phyloP scores from a whole-genome alignment of 2,888 invertebrate genomes.

The Atethmia centrago region DNA sequence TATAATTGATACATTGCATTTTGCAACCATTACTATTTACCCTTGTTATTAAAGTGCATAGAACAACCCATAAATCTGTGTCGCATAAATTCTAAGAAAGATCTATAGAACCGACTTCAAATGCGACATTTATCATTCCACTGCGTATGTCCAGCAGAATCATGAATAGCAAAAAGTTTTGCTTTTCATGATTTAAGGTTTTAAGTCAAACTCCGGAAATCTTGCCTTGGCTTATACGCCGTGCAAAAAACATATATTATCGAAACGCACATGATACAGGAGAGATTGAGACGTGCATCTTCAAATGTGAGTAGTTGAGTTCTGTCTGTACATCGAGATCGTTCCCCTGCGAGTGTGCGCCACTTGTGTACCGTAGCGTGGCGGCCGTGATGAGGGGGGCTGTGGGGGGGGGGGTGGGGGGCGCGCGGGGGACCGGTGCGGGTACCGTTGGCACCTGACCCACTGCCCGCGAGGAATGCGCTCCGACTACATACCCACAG shows the following conservation, averaged over 20 bases:
- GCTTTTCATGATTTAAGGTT: not conserved
- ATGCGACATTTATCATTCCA: not conserved
- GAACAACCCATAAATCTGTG: not conserved
- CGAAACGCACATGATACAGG: not conserved
- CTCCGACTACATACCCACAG: conserved; percentile 51
- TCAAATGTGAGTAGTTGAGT: not conserved
- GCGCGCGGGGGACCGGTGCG: conserved; percentile 72
- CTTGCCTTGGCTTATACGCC: no score
- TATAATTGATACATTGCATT: not conserved
- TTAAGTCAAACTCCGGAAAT: not conserved
- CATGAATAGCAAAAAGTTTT: not conserved
- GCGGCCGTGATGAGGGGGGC: conserved; percentile 7
- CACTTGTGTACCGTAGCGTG: conserved; percentile 60
- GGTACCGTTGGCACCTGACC: conserved; percentile 81
- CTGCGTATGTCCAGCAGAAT: not conserved
- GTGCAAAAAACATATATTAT: not conserved
- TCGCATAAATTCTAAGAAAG: not conserved
- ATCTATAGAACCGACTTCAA: not conserved
- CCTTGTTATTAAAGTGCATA: not conserved
- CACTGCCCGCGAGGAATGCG: conserved; percentile 73
- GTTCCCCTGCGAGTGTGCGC: conserved; percentile 23
- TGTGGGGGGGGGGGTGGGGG: conserved; percentile 24
- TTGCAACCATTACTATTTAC: not conserved
- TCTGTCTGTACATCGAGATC: conserved; percentile 10
- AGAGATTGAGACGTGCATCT: not conserved